Base-by-base conservation (phyloP, 2,113 vertebrate species). In the Actenoides lindsayi region DNA sequence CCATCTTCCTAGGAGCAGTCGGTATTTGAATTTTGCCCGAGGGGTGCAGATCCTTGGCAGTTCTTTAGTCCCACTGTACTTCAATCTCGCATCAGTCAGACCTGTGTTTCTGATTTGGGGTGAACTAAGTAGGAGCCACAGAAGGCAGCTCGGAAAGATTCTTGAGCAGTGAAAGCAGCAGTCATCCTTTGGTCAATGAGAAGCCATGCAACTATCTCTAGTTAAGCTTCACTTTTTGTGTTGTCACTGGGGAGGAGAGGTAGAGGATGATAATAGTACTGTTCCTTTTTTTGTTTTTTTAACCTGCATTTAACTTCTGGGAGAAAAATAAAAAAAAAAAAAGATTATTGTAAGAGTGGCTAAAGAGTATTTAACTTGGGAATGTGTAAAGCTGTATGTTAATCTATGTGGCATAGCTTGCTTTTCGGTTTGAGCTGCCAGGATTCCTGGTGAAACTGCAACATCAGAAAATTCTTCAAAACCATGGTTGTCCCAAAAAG, bases 361-460 rank as follows among this genome's bases (percentile, higher is more conserved):
- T 53, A 41, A 75, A 50, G 68, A 82, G 25, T 44, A 18, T 59
- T 74, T 68, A 86, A 68, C 14, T 68, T 77, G 6, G 65, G 69
- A 70, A 8, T 44, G 33, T 56, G 33, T 73, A 54, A 56, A 71
- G 23, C 54, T 64, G 20, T 79, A 19, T 89, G 33, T 78, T 89
- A 87, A 35, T 67, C 31, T 87, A 3, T 41, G 31, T 59, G 64
- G 68, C 68, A 33, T 35, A 77, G 53, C 53, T 95, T 84, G 35
- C 17, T n/a, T 94, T 94, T 63, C 82, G 69, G 28, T 79, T 95
- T 59, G 77, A 93, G 48, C 44, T 87, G 68, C 94, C 79, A 73
- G 62, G 92, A 86, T 94, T 76, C 63, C 31, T 3, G 13, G 70
- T 92, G 64, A 91, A 97, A 87, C 63, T 84, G 83, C 90, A 91